Base-by-base conservation (phyloP, 2,113 vertebrate genomes). In the Corythaeola cristata region DNA sequence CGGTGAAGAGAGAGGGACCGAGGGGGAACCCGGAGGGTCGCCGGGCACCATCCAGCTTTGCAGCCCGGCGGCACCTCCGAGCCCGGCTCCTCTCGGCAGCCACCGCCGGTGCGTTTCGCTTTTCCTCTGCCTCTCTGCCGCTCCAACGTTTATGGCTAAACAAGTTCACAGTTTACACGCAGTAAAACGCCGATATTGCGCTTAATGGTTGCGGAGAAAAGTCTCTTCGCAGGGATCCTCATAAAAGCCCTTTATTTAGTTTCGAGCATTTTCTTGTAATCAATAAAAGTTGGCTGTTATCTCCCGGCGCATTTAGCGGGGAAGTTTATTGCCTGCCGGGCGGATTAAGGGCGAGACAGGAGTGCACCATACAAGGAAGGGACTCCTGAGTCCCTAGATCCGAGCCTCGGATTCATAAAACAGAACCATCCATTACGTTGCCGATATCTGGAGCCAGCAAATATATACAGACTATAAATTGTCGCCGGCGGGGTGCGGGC, bases 381-480 rank as follows among this genome's bases (percentile, higher is more conserved):
- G 97, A 91, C 97, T 97, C 98, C 95, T 97, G 95, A 97, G 90
- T 93, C 93, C 96, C 89, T 76, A 77, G 69, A 96, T 97, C 96
- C 85, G 52, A 80, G 97, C 90, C 98, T 97, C 71, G 96, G 96
- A 96, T 98, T 96, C 96, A 96, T 98, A 97, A 98, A 98, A 98
- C 97, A 98, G 83, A 96, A 94, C 97, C 96, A 97, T 98, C 98
- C 98, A 96, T 97, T 98, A 98, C 97, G 73, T 20, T 93, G 94
- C 98, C 97, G 97, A 98, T 97, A 98, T 99, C 98, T 99, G 99
- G 99, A 99, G 99, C 99, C 98, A 98, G 98, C 88, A 93, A 98
- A 98, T 97, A 97, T 99, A 99, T 84, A 99, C 99, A 99, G 98
- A 98, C 98, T 96, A 98, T 99, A 99, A 99, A 99, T 99, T 96